phyloP scores from a whole-genome alignment of 1,140 invertebrate species.

The Solenopsis fugax region DNA sequence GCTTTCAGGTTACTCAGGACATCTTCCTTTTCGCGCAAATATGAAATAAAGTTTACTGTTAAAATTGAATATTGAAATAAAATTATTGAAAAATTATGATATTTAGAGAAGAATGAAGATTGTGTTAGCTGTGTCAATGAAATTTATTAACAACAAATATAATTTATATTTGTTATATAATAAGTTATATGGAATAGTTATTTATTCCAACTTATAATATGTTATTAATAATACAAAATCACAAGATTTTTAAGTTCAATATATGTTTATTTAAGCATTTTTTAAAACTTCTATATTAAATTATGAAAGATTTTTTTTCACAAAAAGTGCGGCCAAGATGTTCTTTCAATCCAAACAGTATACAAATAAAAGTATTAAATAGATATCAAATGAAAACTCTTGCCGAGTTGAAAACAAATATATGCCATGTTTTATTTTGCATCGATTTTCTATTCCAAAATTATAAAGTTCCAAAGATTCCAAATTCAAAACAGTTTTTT shows the following conservation, averaged over 20 bases:
- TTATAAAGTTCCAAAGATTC: no score
- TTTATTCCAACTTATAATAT: background rate
- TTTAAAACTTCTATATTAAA: conserved; percentile 6
- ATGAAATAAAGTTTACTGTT: conserved; percentile 25
- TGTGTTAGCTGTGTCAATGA: conserved; percentile 27
- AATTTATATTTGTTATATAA: background rate
- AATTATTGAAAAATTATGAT: conserved; percentile 8
- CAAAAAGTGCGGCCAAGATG: no score
- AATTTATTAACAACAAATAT: conserved; percentile 15
- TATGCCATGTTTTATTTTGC: no score
- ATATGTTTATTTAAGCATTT: background rate
- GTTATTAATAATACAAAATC: background rate
- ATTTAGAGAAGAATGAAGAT: conserved; percentile 39
- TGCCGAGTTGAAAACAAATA: no score
- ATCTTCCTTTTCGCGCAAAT: conserved; percentile 24
- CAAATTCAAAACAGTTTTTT: no score
- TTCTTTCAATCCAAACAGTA: no score
- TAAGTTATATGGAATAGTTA: background rate
- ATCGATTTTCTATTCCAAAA: no score
- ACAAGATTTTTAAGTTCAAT: background rate
- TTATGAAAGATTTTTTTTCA: background rate
- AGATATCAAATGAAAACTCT: no score
- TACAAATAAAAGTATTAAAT: no score
- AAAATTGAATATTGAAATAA: conserved; percentile 7
- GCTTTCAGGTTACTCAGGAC: conserved; percentile 52